Evolutionary conservation across 2,113 vertebrate species (phyloP), one percentile per base, ranked within the genome.

Genomic region (Eolophus roseicapilla): DNA sequence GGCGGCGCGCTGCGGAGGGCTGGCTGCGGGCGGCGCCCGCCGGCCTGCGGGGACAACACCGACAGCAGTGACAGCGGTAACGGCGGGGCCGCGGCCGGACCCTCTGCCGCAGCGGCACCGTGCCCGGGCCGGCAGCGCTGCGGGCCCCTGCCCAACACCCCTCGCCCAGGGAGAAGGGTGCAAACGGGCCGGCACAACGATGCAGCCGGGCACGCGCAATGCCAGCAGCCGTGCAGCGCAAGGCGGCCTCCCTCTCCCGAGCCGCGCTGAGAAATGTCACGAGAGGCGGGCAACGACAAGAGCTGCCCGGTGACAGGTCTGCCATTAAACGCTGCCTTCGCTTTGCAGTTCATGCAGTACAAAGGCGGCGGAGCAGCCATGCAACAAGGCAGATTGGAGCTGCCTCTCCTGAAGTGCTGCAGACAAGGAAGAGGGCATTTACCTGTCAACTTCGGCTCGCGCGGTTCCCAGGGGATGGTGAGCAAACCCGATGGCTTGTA

Each of bases 401-500:
- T 41, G 80, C 82, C 80, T 31, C 65, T 14, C 8, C 80, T 28
- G 1, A 29, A 70, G 59, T 7, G 92, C 43, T 60, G 92, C 88
- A 50, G 78, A 16, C 29, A 53, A 67, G 53, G 91, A 63, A 47
- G 44, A 33, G 59, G 65, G 55, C 88, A 86, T 93, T 97, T 96
- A 97, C 97, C 97, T 97, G 92, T 85, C 81, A 84, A n/a, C 80
- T 95, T 71, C 50, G 70, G 60, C 21, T 90, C 76, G 90, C 80
- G 70, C 83, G 43, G 74, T 39, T 93, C 84, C 39, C 64, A 27
- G 65, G 91, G 75, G 81, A 74, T 8, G 90, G 44, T 28, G 81
- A 87, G 78, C 83, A 46, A 57, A 86, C 76, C 67, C 67, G 77
- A 28, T 64, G 90, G 44, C 90, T 89, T 55, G 79, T 31, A 78